These are phyloP conservation scores for Perognathus longimembris DNA, from an alignment of 2,113 vertebrate genomes.

Conservation along the genomic window DNA sequence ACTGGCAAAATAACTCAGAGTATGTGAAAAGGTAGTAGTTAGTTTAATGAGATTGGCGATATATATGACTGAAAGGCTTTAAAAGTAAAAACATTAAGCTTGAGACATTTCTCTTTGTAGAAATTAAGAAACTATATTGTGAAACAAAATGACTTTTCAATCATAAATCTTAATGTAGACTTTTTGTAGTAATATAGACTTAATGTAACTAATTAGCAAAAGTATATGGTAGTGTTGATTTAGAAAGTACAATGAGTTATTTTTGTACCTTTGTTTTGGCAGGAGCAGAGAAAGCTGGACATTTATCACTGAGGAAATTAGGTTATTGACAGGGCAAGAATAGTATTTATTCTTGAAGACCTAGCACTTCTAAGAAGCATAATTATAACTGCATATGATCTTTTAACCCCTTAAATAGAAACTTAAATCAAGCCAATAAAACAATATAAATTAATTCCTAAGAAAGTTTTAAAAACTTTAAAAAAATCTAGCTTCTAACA, in stretches of 20 bases:
- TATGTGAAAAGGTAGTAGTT: background rate
- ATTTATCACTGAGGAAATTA: slow-evolving; percentile 43
- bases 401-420: slow-evolving; percentile 4
- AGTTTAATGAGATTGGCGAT: background rate
- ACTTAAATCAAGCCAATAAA: slow-evolving; percentile 47
- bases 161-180: background rate
- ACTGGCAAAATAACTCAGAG: background rate
- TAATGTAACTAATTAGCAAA: slow-evolving; percentile 17
- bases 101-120: slow-evolving; percentile 9
- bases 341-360: slow-evolving; percentile 49
- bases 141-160: slow-evolving; percentile 17
- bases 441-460: slow-evolving; percentile 29
- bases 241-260: slow-evolving; percentile 35
- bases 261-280: background rate
- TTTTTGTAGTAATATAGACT: no score
- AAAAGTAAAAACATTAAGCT: background rate
- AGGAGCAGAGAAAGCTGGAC: background rate
- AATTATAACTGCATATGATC: slow-evolving; percentile 35
- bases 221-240: background rate
- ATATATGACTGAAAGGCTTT: background rate
- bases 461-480: background rate
- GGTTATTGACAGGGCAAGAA: slow-evolving; percentile 11
- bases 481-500: background rate
- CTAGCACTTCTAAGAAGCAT: background rate
- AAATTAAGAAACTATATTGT: slow-evolving; percentile 5